Conservation (phyloP, 2,797 vertebrate genomes). For the Rachycentron canadum region DNA sequence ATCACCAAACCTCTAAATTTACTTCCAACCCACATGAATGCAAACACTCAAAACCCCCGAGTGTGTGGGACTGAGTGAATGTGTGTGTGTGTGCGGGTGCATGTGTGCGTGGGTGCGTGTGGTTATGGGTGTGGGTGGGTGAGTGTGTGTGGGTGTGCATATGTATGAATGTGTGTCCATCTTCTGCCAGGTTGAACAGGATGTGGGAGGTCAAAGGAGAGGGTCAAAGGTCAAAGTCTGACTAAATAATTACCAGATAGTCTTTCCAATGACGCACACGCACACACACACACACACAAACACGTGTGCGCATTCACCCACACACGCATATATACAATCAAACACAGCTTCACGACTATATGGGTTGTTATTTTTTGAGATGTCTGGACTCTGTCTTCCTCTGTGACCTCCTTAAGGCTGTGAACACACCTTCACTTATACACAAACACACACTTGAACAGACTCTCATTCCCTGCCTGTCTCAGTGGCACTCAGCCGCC, state of each 20-base stretch:
- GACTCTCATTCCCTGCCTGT: constrained; percentile 44
- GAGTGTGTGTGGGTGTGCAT: constrained; percentile 48
- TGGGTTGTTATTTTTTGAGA: constrained; percentile 76
- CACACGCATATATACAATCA: constrained; percentile 38
- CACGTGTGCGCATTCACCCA: constrained; percentile 33
- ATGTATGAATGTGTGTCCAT: constrained; percentile 72
- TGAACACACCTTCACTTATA: constrained; percentile 51
- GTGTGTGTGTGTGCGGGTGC: constrained; percentile 8
- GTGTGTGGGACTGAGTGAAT: constrained; percentile 30
- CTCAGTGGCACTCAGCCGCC: constrained; percentile 42
- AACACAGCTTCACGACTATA: constrained; percentile 43
- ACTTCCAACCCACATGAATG: constrained; percentile 51
- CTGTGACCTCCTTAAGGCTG: constrained; percentile 61
- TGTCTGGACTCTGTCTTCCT: constrained; percentile 79
- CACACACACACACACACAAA: constrained; percentile 38
- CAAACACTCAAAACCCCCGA: constrained; percentile 32
- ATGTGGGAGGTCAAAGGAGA: constrained; percentile 75
- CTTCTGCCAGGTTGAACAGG: constrained; percentile 74
- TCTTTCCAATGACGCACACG: constrained; percentile 56
- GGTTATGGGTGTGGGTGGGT: constrained; percentile 44
- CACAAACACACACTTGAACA: constrained; percentile 68
- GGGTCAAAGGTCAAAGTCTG: constrained; percentile 79
- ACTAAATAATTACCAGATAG: constrained; percentile 85
- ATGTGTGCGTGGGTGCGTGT: constrained; percentile 17
- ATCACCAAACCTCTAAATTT: constrained; percentile 52